Evolutionary conservation across 2,113 vertebrate species (phyloP), one percentile per base, ranked within the genome.

Genomic region (Tragelaphus strepsiceros): DNA sequence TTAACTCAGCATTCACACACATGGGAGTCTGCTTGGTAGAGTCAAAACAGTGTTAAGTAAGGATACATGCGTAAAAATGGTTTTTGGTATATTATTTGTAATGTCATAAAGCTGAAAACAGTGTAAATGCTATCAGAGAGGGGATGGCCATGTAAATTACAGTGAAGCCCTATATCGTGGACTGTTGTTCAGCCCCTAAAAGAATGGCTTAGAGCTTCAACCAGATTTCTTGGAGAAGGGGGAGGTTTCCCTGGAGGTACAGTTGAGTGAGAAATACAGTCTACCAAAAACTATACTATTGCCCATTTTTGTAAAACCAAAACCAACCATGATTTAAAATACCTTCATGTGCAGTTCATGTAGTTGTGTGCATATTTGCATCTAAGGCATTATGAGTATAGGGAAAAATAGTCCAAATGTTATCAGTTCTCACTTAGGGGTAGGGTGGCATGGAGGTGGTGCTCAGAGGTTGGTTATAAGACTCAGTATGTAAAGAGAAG

Each of bases 101-200:
- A 46, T n/a, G 24, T 10, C 3, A 12, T 26, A 24, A 80, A 91
- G 54, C 9, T 51, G n/a, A 26, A 92, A 82, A 53, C n/a, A 26
- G 24, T 39, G 4, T 58, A 64, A 58, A 43, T 54, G 3, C 62
- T 24, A 7, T 54, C 26, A n/a, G 59, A 71, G 56, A 22, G 35
- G 64, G 88, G 30, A 51, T 39, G 13, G 6, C 14, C 5, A 0
- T 51, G 53, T 85, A 17, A 77, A 85, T 21, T 54, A 56, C 26
- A 51, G 17, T 54, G 24, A 6, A 80, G 49, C 49, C 17, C 2
- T 15, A 9, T 88, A 11, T 24, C 0, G 0, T 8, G 7, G 8
- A 26, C 39, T 61, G 7, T 43, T 82, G 17, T 16, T 56, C 12
- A 53, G 54, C 15, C 21, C 61, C 28, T 53, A 24, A 46, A 53